Conservation (phyloP, 2,797 vertebrate genomes). For the Gymnoscopelus microlampas region DNA sequence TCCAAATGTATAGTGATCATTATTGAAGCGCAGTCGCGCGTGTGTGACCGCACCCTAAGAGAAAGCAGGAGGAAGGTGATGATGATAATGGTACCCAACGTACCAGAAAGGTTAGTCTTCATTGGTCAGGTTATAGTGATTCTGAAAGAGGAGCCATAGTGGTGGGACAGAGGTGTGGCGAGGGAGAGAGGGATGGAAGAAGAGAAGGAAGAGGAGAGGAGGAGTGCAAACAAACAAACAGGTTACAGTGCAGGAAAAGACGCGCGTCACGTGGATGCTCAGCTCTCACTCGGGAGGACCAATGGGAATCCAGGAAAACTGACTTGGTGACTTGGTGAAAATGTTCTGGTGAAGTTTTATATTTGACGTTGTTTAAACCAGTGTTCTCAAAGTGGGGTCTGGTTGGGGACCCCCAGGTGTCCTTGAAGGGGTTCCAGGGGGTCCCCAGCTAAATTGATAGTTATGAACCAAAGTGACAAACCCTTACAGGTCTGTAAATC, state of each 20-base stretch:
- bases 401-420: too few species aligned
- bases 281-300: constrained; percentile 46
- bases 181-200: constrained; percentile 75
- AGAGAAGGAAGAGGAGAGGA: constrained; percentile 64
- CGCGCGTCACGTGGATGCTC: constrained; percentile 52
- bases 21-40: too few species aligned
- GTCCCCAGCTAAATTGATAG: too few species aligned
- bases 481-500: too few species aligned
- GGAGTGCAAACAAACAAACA: constrained; percentile 66
- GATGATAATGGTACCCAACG: constrained; percentile 75
- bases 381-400: too few species aligned
- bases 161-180: constrained; percentile 79
- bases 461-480: too few species aligned
- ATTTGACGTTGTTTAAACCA: background rate
- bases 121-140: constrained; percentile 98
- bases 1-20: too few species aligned
- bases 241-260: constrained; percentile 70
- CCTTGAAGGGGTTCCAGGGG: too few species aligned
- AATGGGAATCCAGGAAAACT: background rate
- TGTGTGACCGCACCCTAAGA: constrained; percentile 7
- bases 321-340: too few species aligned
- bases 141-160: constrained; percentile 95
- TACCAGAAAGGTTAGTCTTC: constrained; percentile 94
- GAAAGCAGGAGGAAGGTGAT: constrained; percentile 28
- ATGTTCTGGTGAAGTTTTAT: background rate